A percentile compares a stretch with the other conserved stretches of the same genome.
Evolutionary conservation across 2,888 invertebrate species (phyloP).

Genomic region (Laspeyria flexula): DNA sequence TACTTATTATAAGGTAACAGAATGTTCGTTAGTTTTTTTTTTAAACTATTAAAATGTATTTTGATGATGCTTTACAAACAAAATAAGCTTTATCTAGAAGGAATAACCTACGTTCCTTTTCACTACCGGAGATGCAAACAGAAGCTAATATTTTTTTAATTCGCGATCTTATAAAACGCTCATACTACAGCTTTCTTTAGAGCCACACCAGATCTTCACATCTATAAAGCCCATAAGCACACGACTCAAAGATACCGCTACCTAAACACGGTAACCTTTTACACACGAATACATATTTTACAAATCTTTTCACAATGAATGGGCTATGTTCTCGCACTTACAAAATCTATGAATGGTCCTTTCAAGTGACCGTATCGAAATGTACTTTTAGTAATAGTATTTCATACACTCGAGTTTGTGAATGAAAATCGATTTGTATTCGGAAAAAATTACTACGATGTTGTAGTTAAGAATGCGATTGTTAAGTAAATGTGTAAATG

Average conservation of each 20-base stretch:
- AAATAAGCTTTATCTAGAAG: no score
- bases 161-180: no score
- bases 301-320: constrained; percentile 12
- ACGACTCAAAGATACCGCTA: constrained; percentile 75
- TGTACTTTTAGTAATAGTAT: constrained; percentile 32
- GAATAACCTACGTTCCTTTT: no score
- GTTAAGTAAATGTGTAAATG: constrained; percentile 28
- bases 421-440: constrained; percentile 41
- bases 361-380: constrained; percentile 40
- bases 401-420: constrained; percentile 34
- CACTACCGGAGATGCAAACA: no score
- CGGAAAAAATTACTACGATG: constrained; percentile 7
- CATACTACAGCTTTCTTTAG: constrained; percentile 25
- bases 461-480: constrained; percentile 10
- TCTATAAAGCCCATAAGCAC: constrained; percentile 40
- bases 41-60: no score
- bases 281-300: constrained; percentile 54
- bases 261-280: constrained; percentile 65
- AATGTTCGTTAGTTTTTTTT: no score
- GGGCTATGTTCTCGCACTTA: constrained; percentile 10
- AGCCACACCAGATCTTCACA: constrained; percentile 39
- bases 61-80: no score
- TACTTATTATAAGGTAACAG: no score
- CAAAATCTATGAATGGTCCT: constrained; percentile 25
- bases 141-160: no score